Percentiles rank a stretch among this genome's conserved stretches.
phyloP scores from a whole-genome alignment of 2,797 vertebrate genomes.

The Todus mexicanus region DNA sequence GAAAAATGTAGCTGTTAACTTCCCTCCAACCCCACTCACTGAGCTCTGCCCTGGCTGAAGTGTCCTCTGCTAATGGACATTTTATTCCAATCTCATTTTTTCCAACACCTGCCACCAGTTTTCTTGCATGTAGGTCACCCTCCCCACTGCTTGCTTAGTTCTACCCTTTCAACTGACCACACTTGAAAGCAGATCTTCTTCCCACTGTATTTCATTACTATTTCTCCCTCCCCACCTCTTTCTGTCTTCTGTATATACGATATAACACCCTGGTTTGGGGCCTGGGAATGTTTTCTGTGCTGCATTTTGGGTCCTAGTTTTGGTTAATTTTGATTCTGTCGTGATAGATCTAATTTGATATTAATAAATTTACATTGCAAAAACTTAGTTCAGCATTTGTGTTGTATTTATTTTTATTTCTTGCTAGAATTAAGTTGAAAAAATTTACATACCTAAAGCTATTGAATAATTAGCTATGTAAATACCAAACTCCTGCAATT shows the following conservation, averaged over 20 bases:
- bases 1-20: background rate
- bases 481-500: slow-evolving; percentile 14
- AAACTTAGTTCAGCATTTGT: background rate
- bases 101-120: background rate
- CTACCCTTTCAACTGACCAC: background rate
- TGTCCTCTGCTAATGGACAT: background rate
- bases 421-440: slow-evolving; percentile 32
- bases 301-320: background rate
- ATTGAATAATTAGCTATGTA: background rate
- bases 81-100: background rate
- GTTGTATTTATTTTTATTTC: slow-evolving; percentile 11
- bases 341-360: background rate
- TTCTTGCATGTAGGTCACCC: background rate
- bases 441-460: background rate
- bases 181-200: background rate
- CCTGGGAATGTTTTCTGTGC: background rate
- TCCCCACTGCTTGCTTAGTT: background rate
- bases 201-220: background rate
- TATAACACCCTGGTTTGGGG: background rate
- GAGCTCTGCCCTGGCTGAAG: background rate
- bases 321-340: background rate
- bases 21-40: background rate
- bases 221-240: background rate
- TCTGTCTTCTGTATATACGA: background rate
- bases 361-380: background rate